These are phyloP conservation scores for Synergus japonicus DNA, from an alignment of 2,888 invertebrate genomes.

Conservation along the genomic window DNA sequence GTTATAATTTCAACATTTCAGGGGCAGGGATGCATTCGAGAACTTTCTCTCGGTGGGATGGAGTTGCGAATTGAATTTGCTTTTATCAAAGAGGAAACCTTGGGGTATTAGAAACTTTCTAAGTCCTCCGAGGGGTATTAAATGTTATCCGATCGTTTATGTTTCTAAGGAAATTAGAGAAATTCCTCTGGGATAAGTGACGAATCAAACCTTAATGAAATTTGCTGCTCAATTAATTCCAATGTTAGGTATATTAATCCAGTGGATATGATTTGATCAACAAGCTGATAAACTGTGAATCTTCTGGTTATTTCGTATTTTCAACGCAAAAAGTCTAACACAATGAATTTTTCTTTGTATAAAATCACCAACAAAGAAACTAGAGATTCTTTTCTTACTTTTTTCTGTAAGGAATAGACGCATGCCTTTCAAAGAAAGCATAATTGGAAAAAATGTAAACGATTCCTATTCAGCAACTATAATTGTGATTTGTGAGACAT, in stretches of 20 bases:
- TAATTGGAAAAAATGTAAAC: not conserved
- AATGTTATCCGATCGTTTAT: slow-evolving; percentile 10
- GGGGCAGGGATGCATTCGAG: slow-evolving; percentile 20
- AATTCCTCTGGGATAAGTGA: not conserved
- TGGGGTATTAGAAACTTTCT: slow-evolving; percentile 25
- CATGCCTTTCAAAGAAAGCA: not conserved
- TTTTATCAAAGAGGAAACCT: slow-evolving; percentile 14
- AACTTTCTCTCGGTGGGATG: slow-evolving; percentile 33
- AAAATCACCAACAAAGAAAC: not conserved
- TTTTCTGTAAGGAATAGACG: not conserved
- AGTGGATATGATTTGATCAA: not conserved
- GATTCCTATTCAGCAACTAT: not conserved
- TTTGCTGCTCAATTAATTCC: not conserved
- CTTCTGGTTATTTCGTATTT: not conserved
- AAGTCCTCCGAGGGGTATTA: slow-evolving; percentile 9
- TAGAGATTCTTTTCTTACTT: not conserved
- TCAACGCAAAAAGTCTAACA: too few relatives aligned
- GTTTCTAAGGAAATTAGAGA: slow-evolving; percentile 1
- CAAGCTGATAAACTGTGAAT: not conserved
- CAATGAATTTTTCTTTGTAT: too few relatives aligned
- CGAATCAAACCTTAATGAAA: not conserved
- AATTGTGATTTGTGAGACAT: not conserved
- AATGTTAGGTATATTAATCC: not conserved
- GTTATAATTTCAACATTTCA: slow-evolving; percentile 38
- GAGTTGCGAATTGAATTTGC: slow-evolving; percentile 35